Evolutionary conservation across 2,797 vertebrate genomes (phyloP), one percentile per base, ranked within the genome.

Genomic region (Takifugu ocellatus): DNA sequence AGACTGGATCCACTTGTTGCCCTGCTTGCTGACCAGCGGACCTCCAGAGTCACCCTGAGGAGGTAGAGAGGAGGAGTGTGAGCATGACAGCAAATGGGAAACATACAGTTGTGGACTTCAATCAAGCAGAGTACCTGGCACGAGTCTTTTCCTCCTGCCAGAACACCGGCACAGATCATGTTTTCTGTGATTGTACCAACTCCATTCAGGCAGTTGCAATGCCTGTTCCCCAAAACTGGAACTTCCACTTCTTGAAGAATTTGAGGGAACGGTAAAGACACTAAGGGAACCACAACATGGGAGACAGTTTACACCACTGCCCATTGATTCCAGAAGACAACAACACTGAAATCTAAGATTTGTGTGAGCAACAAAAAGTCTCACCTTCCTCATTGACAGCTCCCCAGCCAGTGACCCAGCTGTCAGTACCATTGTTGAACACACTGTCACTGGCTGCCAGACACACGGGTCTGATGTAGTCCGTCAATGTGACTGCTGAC

Each of bases 401-500:
- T 0, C 85, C 85, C 79, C 81, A 89, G 51, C 86, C 85, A 51
- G 86, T 84, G 21, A 84, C 74, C 86, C 82, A 87, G 70, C 56
- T 49, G 2, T 58, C 47, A 12, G 69, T 77, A 1, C 75, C 86
- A 1, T 17, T 72, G 58, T 68, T 61, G 72, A 90, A 85, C 57
- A 66, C 65, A 59, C 86, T 87, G 25, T 17, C 53, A 50, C 49
- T 57, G 4, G 68, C 85, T 74, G 92, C 91, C 59, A 93, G 80
- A 75, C 91, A 93, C 60, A 93, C 83, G 1, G 92, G 92, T 49
- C 79, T 82, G 72, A 93, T 84, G 56, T 72, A 77, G 56, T 89
- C 82, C 24, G 85, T 87, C 72, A 91, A 92, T 2, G 0, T 24
- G 44, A 92, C 64, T 0, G 88, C 52, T 10, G 2, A 50, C 0